These are phyloP conservation scores for Pseudomyrmex flavicornis DNA, from an alignment of 1,140 invertebrate genomes.

Conservation along the genomic window DNA sequence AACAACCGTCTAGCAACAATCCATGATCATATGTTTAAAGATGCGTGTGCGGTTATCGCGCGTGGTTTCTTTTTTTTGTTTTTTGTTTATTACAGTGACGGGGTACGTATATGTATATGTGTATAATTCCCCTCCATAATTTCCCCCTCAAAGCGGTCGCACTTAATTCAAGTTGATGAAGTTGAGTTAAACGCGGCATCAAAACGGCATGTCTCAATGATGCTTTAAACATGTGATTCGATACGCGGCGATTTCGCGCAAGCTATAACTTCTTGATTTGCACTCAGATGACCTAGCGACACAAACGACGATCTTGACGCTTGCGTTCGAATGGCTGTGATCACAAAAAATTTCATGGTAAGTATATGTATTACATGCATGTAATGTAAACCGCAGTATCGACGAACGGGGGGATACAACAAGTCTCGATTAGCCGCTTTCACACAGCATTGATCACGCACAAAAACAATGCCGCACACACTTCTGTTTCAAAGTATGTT, in stretches of 20 bases:
- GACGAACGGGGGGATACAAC: too few relatives aligned
- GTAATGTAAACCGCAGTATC: neutral
- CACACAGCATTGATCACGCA: neutral
- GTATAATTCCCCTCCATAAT: too few relatives aligned
- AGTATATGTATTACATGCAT: neutral
- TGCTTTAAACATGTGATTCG: too few relatives aligned
- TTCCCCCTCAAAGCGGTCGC: neutral
- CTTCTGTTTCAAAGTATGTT: too few relatives aligned
- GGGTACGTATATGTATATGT: too few relatives aligned
- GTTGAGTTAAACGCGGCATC: neutral
- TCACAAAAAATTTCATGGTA: conserved; percentile 2
- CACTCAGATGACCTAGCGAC: neutral
- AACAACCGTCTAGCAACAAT: too few relatives aligned
- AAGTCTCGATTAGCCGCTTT: neutral
- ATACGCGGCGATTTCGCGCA: neutral
- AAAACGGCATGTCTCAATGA: neutral
- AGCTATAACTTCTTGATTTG: conserved; percentile 3
- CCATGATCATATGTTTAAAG: too few relatives aligned
- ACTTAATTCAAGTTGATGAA: neutral
- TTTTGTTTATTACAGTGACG: too few relatives aligned
- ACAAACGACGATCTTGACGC: neutral
- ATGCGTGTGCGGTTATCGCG: too few relatives aligned
- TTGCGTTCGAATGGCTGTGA: neutral
- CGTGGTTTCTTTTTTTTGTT: too few relatives aligned
- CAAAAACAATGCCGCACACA: conserved; percentile 12